phyloP scores from a whole-genome alignment of 2,888 invertebrate species.

The Glyphotaelius pellucidus region DNA sequence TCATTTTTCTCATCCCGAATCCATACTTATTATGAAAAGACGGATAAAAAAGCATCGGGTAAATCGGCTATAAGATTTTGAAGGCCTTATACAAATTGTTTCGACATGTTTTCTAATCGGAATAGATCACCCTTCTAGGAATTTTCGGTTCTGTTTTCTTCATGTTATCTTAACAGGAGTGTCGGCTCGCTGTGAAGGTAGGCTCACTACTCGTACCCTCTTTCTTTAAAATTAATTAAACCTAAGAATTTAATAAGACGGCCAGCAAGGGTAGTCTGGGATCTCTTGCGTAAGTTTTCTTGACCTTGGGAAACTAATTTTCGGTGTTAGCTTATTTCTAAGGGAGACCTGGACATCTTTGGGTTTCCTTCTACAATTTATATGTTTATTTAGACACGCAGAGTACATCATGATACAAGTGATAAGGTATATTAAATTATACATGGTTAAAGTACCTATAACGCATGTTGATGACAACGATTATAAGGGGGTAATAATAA shows the following conservation, averaged over 20 bases:
- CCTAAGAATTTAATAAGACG: not conserved
- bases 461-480: too few species aligned
- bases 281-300: not conserved
- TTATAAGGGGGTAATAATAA: too few species aligned
- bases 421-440: too few species aligned
- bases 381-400: too few species aligned
- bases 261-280: not conserved
- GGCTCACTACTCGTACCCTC: not conserved
- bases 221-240: not conserved
- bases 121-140: not conserved
- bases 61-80: too few species aligned
- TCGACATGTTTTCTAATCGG: not conserved
- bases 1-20: too few species aligned
- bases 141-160: not conserved
- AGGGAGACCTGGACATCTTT: not conserved
- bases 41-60: too few species aligned
- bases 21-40: too few species aligned
- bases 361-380: not conserved
- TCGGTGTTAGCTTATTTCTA: not conserved
- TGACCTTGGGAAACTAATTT: not conserved
- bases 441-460: too few species aligned
- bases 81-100: not conserved
- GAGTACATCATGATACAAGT: too few species aligned
- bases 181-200: not conserved
- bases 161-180: not conserved